A percentile compares a stretch with the other conserved stretches of the same genome.
phyloP scores from a whole-genome alignment of 2,113 vertebrate species.

The Galeopterus variegatus region DNA sequence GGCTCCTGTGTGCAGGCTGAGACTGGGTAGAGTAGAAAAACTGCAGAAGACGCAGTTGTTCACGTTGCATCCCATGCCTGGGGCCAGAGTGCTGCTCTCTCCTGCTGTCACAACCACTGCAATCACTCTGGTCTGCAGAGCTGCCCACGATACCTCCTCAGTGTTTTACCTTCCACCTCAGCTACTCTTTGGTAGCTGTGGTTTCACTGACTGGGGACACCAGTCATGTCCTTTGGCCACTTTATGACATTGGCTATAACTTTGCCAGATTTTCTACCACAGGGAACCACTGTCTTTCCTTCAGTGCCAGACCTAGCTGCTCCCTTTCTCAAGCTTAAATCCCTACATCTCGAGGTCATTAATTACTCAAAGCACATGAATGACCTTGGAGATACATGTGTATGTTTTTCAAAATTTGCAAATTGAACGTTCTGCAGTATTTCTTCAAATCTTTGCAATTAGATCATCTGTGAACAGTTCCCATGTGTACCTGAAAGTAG shows the following conservation, averaged over 20 bases:
- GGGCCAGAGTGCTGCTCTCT: background rate
- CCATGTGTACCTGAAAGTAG: background rate
- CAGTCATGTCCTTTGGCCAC: background rate
- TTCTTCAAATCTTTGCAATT: background rate
- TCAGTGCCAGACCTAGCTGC: accelerated
- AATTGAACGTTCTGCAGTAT: background rate
- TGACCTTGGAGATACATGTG: background rate
- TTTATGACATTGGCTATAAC: background rate
- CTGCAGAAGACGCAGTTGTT: background rate
- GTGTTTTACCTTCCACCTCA: background rate
- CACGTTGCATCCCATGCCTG: background rate
- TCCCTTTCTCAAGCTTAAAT: background rate
- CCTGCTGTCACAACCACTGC: background rate
- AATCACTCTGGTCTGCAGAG: background rate
- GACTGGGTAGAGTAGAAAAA: background rate
- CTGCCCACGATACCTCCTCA: accelerated
- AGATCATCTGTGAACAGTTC: background rate
- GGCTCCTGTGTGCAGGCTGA: background rate
- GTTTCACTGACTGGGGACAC: background rate
- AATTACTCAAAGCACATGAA: background rate
- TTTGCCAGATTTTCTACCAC: background rate
- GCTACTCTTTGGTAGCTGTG: accelerated
- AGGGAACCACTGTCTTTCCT: background rate
- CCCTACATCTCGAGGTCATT: background rate
- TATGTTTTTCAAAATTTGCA: background rate